Conservation (phyloP, 2,888 invertebrate species). For the Tenthredo distinguenda region DNA sequence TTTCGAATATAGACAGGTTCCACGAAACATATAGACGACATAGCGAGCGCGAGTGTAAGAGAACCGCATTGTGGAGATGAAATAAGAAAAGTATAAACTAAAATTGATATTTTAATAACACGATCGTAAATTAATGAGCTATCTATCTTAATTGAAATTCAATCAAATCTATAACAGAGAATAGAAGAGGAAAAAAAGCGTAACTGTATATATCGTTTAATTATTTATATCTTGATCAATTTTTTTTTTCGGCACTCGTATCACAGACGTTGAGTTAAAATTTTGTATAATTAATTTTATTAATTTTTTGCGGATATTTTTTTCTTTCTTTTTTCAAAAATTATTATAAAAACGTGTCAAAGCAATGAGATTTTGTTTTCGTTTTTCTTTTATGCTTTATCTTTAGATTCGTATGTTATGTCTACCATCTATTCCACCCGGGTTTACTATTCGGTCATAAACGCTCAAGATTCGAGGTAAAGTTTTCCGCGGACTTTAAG, state of each 20-base stretch:
- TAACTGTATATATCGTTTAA: background rate
- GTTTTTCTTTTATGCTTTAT: background rate
- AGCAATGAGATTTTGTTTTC: background rate
- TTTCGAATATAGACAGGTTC: background rate
- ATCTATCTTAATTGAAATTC: background rate
- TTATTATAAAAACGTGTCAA: background rate
- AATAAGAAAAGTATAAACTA: background rate
- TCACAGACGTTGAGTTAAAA: background rate
- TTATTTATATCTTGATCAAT: background rate
- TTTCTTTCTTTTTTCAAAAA: background rate
- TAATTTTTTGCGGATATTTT: background rate
- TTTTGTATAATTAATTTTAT: background rate
- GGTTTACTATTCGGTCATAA: conserved; percentile 11
- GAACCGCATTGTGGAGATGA: background rate
- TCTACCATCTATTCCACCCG: background rate
- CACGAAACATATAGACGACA: background rate
- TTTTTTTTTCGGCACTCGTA: background rate
- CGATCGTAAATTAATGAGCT: background rate
- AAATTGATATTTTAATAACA: background rate
- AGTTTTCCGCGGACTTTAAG: background rate
- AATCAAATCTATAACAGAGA: background rate
- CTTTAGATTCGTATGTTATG: background rate
- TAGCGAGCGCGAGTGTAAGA: background rate
- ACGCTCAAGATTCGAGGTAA: background rate
- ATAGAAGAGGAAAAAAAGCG: background rate